phyloP scores from a whole-genome alignment of 2,113 vertebrate species.

The Saccopteryx bilineata region DNA sequence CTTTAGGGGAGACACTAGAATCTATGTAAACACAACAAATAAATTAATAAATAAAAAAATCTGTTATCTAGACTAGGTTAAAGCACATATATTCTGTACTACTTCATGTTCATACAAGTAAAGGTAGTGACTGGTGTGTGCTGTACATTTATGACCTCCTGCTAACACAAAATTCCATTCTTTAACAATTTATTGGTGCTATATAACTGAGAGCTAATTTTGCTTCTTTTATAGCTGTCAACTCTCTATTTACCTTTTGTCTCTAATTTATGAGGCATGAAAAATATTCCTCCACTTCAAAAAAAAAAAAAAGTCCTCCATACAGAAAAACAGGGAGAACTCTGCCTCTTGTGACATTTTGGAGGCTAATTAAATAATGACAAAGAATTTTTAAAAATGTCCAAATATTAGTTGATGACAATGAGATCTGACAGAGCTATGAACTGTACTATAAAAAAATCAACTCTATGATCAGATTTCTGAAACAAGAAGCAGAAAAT shows the following conservation, averaged over 20 bases:
- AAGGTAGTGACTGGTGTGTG: neutral
- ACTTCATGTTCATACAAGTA: constrained; percentile 3
- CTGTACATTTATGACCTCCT: constrained; percentile 21
- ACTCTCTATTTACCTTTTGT: constrained; percentile 54
- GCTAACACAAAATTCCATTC: constrained; percentile 51
- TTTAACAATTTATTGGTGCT: constrained; percentile 43
- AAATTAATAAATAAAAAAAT: neutral
- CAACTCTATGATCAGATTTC: constrained; percentile 40
- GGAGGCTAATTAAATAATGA: constrained; percentile 66
- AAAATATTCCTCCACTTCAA: constrained; percentile 51
- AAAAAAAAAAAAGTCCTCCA: constrained; percentile 50
- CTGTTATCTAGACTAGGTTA: constrained; percentile 19
- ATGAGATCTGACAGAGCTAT: constrained; percentile 26
- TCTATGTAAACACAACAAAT: no score
- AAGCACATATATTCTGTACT: neutral
- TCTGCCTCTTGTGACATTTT: neutral
- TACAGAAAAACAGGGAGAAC: constrained; percentile 38
- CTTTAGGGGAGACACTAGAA: no score
- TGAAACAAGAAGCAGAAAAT: neutral
- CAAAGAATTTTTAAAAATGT: constrained; percentile 34
- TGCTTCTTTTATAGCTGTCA: constrained; percentile 31
- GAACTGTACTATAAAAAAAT: constrained; percentile 31
- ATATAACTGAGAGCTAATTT: neutral
- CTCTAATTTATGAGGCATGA: constrained; percentile 48
- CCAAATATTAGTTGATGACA: constrained; percentile 54